A percentile compares a stretch with the other conserved stretches of the same genome.
phyloP scores from a whole-genome alignment of 2,888 invertebrate species.

The Lasioglossum figueresi region DNA sequence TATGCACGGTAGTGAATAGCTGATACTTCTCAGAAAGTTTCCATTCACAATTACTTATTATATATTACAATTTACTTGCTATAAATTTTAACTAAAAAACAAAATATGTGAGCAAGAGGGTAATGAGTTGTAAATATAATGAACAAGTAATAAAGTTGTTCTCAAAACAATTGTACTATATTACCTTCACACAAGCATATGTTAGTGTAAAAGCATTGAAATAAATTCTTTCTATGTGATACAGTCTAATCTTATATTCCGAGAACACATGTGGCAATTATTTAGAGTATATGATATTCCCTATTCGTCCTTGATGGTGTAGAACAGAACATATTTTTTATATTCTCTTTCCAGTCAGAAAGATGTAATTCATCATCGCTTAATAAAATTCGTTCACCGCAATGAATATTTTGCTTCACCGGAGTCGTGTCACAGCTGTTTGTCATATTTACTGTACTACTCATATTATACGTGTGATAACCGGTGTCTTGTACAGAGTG shows the following conservation, averaged over 20 bases:
- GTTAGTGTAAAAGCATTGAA: background rate
- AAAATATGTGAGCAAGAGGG: slow-evolving; percentile 15
- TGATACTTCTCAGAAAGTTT: background rate
- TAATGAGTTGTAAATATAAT: slow-evolving; percentile 5
- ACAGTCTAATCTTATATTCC: background rate
- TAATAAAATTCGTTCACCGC: slow-evolving; percentile 71
- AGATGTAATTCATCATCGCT: slow-evolving; percentile 72
- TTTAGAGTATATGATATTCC: slow-evolving; percentile 45
- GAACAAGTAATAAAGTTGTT: background rate
- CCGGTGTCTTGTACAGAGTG: slow-evolving; percentile 79
- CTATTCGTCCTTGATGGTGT: slow-evolving; percentile 78
- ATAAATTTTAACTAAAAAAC: slow-evolving; percentile 51
- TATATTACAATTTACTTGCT: slow-evolving; percentile 34
- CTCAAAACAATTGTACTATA: slow-evolving; percentile 11
- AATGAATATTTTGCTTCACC: slow-evolving; percentile 66
- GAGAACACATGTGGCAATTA: slow-evolving; percentile 15
- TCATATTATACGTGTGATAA: slow-evolving; percentile 80
- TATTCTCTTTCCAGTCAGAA: slow-evolving; percentile 77
- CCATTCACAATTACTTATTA: background rate
- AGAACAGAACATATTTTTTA: slow-evolving; percentile 77
- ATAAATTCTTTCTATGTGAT: background rate
- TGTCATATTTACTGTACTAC: slow-evolving; percentile 66
- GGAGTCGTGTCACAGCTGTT: slow-evolving; percentile 72
- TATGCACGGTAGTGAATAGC: slow-evolving; percentile 19
- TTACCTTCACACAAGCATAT: background rate